phyloP scores from a whole-genome alignment of 2,797 vertebrate species.

The Apodemus agrarius region DNA sequence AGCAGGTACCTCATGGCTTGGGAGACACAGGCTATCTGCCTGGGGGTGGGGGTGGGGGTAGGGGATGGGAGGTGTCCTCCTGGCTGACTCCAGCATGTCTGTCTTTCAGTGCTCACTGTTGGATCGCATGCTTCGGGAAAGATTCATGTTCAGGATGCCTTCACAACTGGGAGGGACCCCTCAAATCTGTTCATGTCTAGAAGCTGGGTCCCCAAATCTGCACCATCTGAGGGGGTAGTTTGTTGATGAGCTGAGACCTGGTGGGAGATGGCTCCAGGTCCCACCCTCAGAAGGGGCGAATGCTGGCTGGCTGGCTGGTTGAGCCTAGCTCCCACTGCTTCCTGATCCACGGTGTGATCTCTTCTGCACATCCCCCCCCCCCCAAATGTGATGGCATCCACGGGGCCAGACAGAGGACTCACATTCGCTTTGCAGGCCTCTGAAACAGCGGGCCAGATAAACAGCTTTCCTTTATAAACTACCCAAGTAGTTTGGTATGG shows the following conservation, averaged over 20 bases:
- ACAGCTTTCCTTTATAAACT: neutral
- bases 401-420: neutral
- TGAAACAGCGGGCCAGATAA: neutral
- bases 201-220: neutral
- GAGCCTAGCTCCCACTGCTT: neutral
- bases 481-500: too few species aligned
- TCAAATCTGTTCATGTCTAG: neutral
- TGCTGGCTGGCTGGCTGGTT: neutral
- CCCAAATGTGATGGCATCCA: neutral
- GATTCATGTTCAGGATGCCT: neutral
- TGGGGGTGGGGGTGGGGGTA: neutral
- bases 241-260: neutral
- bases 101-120: neutral
- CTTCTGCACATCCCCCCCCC: neutral
- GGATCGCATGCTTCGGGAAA: neutral
- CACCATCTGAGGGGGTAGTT: neutral
- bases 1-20: fast-evolving
- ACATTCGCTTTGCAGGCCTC: neutral
- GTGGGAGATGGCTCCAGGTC: too few species aligned
- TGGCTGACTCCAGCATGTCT: neutral
- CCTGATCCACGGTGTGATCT: neutral
- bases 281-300: neutral
- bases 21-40: fast-evolving
- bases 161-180: neutral
- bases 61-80: neutral